Conservation (phyloP, 2,888 invertebrate species). For the Dryocosmus kuriphilus region DNA sequence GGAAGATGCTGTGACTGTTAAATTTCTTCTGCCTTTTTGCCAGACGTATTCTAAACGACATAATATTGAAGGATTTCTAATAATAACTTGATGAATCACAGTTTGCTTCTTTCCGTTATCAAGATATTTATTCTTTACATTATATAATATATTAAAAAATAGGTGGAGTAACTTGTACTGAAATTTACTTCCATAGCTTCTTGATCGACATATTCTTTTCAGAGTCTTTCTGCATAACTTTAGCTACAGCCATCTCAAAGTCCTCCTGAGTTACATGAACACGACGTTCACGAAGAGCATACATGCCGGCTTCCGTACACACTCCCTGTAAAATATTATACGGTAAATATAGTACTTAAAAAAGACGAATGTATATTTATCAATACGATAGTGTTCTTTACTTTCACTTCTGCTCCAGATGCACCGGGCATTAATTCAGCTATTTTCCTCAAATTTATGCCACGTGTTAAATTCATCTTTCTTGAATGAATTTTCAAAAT, state of each 20-base stretch:
- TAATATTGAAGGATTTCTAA: neutral
- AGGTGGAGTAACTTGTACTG: neutral
- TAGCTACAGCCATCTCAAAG: constrained; percentile 99
- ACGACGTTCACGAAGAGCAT: constrained; percentile 96
- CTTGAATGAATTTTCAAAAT: constrained; percentile 99
- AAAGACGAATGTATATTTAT: neutral
- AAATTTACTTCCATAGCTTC: constrained; percentile 93
- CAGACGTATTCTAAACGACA: too few relatives aligned
- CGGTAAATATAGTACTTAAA: neutral
- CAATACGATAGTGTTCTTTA: constrained; percentile 65
- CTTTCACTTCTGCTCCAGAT: constrained; percentile 99
- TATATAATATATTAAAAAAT: neutral
- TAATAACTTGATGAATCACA: neutral
- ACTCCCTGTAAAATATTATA: constrained; percentile 85
- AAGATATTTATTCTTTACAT: neutral
- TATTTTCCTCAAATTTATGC: constrained; percentile 98
- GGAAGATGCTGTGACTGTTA: too few relatives aligned
- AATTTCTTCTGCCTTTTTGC: too few relatives aligned
- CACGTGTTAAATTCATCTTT: constrained; percentile 99
- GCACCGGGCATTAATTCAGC: constrained; percentile 99
- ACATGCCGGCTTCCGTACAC: constrained; percentile 99
- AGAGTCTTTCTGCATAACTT: constrained; percentile 99
- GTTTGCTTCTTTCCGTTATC: neutral
- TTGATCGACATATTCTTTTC: constrained; percentile 99
- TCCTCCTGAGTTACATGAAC: constrained; percentile 99